Conservation (phyloP, 2,113 vertebrate genomes). For the Rhabdornis inornatus region DNA sequence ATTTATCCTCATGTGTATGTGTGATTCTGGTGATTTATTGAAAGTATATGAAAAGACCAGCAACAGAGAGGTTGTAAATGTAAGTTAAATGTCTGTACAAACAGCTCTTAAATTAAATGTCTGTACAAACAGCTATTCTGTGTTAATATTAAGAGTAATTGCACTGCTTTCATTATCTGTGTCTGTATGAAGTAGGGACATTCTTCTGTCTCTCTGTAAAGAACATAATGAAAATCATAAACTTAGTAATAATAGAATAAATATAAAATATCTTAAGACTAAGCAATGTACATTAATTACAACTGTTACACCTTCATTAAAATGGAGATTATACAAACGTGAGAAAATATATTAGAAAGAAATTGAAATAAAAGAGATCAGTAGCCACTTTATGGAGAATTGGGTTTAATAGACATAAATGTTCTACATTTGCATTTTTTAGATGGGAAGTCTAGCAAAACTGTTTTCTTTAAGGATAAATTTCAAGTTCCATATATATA, state of each 20-base stretch:
- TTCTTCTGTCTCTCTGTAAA: background rate
- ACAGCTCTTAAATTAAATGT: background rate
- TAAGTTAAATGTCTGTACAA: background rate
- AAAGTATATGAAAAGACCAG: background rate
- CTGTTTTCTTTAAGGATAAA: background rate
- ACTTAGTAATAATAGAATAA: background rate
- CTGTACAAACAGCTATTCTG: background rate
- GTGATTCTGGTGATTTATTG: background rate
- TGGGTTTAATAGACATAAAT: background rate
- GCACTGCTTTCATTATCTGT: background rate
- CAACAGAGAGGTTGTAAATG: background rate
- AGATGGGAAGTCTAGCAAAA: background rate
- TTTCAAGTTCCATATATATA: background rate
- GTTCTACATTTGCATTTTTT: background rate
- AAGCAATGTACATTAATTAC: background rate
- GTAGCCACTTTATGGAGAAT: background rate
- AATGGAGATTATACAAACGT: background rate
- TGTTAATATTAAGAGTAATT: background rate
- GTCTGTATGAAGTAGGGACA: background rate
- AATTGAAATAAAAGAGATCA: background rate
- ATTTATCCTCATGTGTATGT: background rate
- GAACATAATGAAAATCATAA: background rate
- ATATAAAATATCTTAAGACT: background rate
- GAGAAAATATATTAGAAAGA: background rate
- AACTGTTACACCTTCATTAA: background rate